Evolutionary conservation across 2,797 vertebrate species (phyloP).

Genomic region (Enteromius paludinosus): DNA sequence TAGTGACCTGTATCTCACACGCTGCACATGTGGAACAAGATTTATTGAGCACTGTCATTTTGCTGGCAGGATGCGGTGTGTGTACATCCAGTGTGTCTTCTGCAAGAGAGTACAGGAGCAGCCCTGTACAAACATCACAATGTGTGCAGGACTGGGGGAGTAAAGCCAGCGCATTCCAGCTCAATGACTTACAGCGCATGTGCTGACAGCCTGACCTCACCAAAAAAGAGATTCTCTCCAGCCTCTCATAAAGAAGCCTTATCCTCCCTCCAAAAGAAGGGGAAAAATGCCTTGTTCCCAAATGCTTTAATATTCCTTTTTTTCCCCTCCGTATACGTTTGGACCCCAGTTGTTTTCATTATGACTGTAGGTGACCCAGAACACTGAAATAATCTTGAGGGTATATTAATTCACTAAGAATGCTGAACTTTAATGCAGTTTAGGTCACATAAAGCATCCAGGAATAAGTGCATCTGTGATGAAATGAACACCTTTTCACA

Average conservation of each 20-base stretch:
- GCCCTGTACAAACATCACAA: conserved; percentile 30
- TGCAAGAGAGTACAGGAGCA: conserved; percentile 35
- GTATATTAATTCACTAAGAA: conserved; percentile 13
- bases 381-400: conserved; percentile 4
- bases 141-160: conserved; percentile 28
- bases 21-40: neutral
- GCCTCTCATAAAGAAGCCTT: conserved; percentile 34
- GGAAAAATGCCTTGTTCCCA: neutral
- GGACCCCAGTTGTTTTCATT: conserved; percentile 13
- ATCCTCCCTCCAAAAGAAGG: conserved; percentile 2
- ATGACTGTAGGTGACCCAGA: conserved; percentile 32
- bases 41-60: conserved; percentile 25
- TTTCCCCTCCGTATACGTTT: neutral
- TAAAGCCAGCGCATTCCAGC: conserved; percentile 42
- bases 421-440: neutral
- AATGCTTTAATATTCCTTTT: conserved; percentile 10
- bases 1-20: conserved; percentile 40
- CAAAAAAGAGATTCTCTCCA: conserved; percentile 24
- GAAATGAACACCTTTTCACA: neutral
- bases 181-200: conserved; percentile 53
- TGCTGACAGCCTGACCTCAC: conserved; percentile 51
- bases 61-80: conserved; percentile 19
- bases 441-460: conserved; percentile 7
- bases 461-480: neutral
- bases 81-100: conserved; percentile 31